Conservation (phyloP, 1,140 invertebrate genomes). For the Brachionus rubens region DNA sequence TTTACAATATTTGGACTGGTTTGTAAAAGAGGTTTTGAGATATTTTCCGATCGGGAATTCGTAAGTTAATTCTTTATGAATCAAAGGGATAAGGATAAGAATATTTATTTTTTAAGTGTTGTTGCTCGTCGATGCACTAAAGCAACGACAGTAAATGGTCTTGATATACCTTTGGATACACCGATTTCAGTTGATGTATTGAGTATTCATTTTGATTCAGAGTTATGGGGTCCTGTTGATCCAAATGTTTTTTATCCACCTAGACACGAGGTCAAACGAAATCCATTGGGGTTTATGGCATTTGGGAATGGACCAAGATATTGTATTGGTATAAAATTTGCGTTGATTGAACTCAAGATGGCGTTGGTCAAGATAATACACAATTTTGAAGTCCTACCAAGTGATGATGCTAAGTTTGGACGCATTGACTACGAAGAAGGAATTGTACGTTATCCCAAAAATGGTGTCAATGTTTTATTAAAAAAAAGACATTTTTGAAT, state of each 20-base stretch:
- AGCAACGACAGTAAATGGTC: conserved; percentile 50
- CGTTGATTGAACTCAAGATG: conserved; percentile 54
- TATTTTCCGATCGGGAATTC: conserved; percentile 45
- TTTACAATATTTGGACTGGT: not conserved
- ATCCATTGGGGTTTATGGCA: conserved; percentile 53
- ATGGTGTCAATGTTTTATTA: conserved; percentile 2
- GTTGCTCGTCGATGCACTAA: conserved; percentile 52
- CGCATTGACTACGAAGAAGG: conserved; percentile 43
- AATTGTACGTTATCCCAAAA: not conserved
- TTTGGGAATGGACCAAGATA: conserved; percentile 58
- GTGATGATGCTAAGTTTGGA: no score
- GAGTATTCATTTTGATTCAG: conserved; percentile 55
- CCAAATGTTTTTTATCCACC: conserved; percentile 53
- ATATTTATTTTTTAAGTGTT: conserved; percentile 51
- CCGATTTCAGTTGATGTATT: conserved; percentile 55
- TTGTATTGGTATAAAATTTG: conserved; percentile 58
- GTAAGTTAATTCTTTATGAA: conserved; percentile 51
- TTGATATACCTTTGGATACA: conserved; percentile 55
- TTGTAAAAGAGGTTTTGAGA: not conserved
- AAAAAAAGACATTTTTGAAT: no score
- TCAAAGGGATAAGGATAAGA: no score
- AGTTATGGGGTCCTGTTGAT: conserved; percentile 54
- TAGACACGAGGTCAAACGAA: conserved; percentile 51
- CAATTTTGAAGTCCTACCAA: conserved; percentile 46
- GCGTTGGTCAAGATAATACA: conserved; percentile 48